Percentiles rank a stretch among this genome's conserved stretches.
Conservation (phyloP, 1,140 invertebrate species). For the Zaprionus ornatus region DNA sequence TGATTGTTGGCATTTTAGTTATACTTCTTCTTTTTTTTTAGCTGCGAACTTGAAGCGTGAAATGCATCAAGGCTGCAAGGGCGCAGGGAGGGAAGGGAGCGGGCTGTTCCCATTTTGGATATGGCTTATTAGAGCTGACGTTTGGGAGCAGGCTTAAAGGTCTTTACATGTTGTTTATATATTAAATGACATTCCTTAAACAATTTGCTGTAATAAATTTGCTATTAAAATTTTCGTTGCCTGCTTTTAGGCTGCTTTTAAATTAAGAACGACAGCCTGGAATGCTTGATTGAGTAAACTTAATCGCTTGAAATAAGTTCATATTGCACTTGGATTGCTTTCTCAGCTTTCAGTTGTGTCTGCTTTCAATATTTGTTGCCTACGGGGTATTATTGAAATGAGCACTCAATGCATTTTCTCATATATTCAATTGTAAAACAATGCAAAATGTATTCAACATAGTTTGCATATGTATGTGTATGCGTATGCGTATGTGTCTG, state of each 20-base stretch:
- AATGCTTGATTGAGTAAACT: not conserved
- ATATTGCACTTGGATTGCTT: not conserved
- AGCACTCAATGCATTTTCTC: slow-evolving; percentile 31
- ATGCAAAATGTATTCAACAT: slow-evolving; percentile 38
- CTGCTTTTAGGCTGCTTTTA: not conserved
- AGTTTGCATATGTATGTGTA: not conserved
- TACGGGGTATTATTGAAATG: slow-evolving; percentile 17
- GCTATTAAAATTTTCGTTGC: not conserved
- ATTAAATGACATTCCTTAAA: too few relatives aligned
- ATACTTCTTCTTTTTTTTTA: slow-evolving; percentile 30
- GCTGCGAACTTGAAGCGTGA: slow-evolving; percentile 66
- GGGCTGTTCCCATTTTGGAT: not conserved
- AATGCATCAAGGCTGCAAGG: slow-evolving; percentile 34
- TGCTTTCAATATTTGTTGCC: not conserved
- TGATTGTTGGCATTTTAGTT: slow-evolving; percentile 71
- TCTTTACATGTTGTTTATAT: not conserved
- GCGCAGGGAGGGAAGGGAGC: too few relatives aligned
- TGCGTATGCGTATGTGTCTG: not conserved
- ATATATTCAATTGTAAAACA: slow-evolving; percentile 33
- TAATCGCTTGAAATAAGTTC: not conserved
- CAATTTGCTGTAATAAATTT: not conserved
- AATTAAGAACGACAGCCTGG: not conserved
- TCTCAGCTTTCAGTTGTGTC: not conserved
- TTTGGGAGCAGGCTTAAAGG: not conserved
- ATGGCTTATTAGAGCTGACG: not conserved